Evolutionary conservation across 2,113 vertebrate genomes (phyloP).

Genomic region (Xerus inauris): DNA sequence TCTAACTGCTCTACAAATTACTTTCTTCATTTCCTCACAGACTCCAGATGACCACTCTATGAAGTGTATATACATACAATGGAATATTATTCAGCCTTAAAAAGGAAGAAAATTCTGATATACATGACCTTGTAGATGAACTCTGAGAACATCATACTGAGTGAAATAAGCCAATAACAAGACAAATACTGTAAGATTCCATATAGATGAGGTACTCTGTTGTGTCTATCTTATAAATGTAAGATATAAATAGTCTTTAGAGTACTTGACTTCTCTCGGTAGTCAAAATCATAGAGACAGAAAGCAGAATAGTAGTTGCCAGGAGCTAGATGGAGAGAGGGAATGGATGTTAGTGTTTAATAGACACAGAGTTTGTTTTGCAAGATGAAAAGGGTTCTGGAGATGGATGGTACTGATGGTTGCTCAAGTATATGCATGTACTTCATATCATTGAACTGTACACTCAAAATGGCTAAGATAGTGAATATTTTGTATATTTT

Average conservation of each 20-base stretch:
- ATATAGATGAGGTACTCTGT: background rate
- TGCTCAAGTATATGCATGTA: background rate
- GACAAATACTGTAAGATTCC: background rate
- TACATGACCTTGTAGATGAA: background rate
- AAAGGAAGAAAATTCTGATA: background rate
- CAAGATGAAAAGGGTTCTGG: background rate
- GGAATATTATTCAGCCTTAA: slow-evolving; percentile 19
- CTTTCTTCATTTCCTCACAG: background rate
- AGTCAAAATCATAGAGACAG: slow-evolving; percentile 1
- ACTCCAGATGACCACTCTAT: fast-evolving
- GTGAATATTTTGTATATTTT: background rate
- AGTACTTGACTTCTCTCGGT: background rate
- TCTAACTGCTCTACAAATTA: background rate
- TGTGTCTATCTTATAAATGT: background rate
- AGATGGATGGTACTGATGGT: background rate
- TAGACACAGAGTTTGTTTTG: background rate
- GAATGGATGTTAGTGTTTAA: background rate
- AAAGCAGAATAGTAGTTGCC: background rate
- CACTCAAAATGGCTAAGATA: background rate
- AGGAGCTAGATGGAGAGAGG: background rate
- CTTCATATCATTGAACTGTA: background rate
- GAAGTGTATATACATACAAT: background rate
- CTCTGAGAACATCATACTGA: background rate
- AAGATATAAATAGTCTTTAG: background rate
- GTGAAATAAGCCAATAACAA: background rate